phyloP scores from a whole-genome alignment of 2,797 vertebrate genomes.

The Malurus leucopterus region DNA sequence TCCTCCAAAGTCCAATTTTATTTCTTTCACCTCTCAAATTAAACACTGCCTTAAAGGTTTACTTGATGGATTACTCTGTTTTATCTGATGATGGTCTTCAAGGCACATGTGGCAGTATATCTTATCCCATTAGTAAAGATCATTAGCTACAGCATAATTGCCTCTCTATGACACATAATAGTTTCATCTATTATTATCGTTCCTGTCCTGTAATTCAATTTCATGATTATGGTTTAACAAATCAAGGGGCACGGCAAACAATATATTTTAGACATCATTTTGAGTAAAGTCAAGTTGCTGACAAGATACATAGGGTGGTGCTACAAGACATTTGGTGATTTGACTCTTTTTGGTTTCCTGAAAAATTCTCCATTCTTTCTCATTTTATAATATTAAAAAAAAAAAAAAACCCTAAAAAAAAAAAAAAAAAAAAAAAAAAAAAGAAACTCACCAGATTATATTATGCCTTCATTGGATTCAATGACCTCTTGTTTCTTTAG shows the following conservation, averaged over 20 bases:
- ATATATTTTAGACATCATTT: slow-evolving; percentile 30
- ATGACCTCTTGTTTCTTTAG: neutral
- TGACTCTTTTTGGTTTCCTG: neutral
- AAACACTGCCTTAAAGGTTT: slow-evolving; percentile 65
- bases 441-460: neutral
- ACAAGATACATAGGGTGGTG: slow-evolving; percentile 18
- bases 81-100: slow-evolving; percentile 45
- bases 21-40: slow-evolving; percentile 63
- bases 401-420: neutral
- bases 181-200: slow-evolving; percentile 33
- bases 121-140: slow-evolving; percentile 60
- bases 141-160: slow-evolving; percentile 50
- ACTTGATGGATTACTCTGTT: slow-evolving; percentile 40
- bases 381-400: neutral
- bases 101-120: slow-evolving; percentile 39
- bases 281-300: slow-evolving; percentile 11
- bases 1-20: slow-evolving; percentile 60
- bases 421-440: neutral
- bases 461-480: neutral
- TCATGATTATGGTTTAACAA: slow-evolving; percentile 53
- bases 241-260: slow-evolving; percentile 20
- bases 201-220: slow-evolving; percentile 47
- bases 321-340: neutral
- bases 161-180: slow-evolving; percentile 49
- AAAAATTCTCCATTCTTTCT: neutral